Base-by-base conservation (phyloP, 2,797 vertebrate species). In the Pantherophis vulpinus region DNA sequence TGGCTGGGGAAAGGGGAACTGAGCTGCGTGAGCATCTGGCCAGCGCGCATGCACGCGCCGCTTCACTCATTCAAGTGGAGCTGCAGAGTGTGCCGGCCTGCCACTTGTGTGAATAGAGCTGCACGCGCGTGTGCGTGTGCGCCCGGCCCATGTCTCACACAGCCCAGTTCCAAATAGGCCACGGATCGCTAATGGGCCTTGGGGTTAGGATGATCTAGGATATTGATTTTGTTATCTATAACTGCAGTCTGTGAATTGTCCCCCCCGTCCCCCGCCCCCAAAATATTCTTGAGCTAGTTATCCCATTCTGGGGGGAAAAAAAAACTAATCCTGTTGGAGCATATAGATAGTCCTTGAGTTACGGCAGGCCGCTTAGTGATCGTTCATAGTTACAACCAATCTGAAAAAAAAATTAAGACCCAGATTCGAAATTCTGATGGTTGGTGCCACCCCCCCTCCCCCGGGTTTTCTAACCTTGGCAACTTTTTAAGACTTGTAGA, bases 1-100 rank as follows among this genome's bases (percentile, higher is more conserved):
- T 63, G 61, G 25, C 25, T 63, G 27, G 61, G 10, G 61, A 63
- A 27, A 29, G 10, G 61, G 61, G 3, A 29, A 29, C 10, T 29
- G 27, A 4, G 3, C 10, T 5, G 10, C 1, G 0, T 61, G 10
- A 29, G 11, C 0, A 1, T 9, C 25, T 0, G 1, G 60, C 60
- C 25, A 61, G 25, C 0, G 60, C 1, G 25, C 60, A 10, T 61
- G 60, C 9, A 61, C 2, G 60, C 23, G 3, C 59, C 23, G 8
- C 8, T 60, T 8, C 59, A 25, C 23, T 60, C 8, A 8, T 8
- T 0, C 59, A 27, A 27, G 25, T 11, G 25, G 25, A 27, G 60
- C 60, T 11, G 60, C 9, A 11, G 3, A 11, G 3, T 61, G 25
- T 27, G 9, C 25, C 2, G 60, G 25, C 60, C 2, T 0, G 8